These are phyloP conservation scores for Dipodomys stephensi DNA, from an alignment of 2,113 vertebrate species.

Conservation along the genomic window DNA sequence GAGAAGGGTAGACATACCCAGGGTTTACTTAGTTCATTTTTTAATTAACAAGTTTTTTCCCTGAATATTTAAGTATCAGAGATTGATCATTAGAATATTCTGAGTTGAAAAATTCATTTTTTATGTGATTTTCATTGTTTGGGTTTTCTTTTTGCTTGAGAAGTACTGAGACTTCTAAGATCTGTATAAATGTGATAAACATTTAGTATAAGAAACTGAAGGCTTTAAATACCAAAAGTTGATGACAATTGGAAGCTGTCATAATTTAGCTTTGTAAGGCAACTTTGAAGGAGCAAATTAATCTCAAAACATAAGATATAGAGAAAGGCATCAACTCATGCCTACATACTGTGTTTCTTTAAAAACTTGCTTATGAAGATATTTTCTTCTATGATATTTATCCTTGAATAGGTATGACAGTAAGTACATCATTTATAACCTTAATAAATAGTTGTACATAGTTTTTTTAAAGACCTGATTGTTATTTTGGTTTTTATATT, in stretches of 20 bases:
- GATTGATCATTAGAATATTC: not conserved
- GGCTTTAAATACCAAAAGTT: not conserved
- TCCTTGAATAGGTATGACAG: not conserved
- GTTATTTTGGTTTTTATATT: not conserved
- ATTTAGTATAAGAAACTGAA: not conserved
- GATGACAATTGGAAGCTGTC: not conserved
- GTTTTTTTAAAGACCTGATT: not conserved
- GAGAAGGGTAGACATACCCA: not conserved
- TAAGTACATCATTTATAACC: not conserved
- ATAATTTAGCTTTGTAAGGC: not conserved
- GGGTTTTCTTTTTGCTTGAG: not conserved
- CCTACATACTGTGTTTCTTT: not conserved
- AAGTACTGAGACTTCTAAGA: not conserved
- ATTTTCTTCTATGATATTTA: not conserved
- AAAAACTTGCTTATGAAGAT: not conserved
- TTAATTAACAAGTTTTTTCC: not conserved
- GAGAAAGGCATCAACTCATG: not conserved
- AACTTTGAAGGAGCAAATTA: not conserved
- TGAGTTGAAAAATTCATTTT: not conserved
- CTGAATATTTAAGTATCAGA: not conserved
- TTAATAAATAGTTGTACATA: constrained; percentile 17
- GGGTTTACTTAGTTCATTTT: not conserved
- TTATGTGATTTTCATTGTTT: not conserved
- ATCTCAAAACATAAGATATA: not conserved
- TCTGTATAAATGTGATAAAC: not conserved